Conservation (phyloP, 2,888 invertebrate genomes). For the Drosophila seclusa region DNA sequence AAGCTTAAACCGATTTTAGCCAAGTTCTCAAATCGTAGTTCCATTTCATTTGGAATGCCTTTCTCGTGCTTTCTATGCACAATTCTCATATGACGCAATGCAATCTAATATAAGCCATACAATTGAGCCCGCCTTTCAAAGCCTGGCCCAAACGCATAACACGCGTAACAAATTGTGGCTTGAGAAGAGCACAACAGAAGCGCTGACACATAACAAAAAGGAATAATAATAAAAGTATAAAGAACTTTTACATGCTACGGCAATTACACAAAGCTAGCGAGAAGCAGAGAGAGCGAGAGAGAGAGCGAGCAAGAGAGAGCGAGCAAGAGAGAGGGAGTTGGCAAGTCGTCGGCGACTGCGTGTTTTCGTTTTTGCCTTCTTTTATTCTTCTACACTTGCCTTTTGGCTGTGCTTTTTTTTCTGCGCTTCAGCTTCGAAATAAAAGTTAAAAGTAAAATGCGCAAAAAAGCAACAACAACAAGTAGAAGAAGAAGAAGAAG, state of each 20-base stretch:
- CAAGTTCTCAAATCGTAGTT: background rate
- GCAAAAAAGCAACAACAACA: conserved; percentile 55
- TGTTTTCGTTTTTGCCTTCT: conserved; percentile 34
- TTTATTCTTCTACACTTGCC: conserved; percentile 55
- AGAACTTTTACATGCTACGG: conserved; percentile 52
- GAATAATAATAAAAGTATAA: background rate
- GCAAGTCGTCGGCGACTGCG: conserved; percentile 63
- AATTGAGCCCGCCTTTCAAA: conserved; percentile 15
- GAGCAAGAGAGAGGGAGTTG: background rate
- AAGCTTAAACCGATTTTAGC: background rate
- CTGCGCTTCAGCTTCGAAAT: conserved; percentile 39
- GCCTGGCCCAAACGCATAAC: conserved; percentile 26
- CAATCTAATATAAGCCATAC: conserved; percentile 4
- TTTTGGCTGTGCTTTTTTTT: conserved; percentile 28
- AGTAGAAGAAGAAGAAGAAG: conserved; percentile 14
- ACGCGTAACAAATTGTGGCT: conserved; percentile 57
- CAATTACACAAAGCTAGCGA: conserved; percentile 33
- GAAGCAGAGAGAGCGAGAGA: background rate
- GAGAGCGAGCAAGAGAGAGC: background rate
- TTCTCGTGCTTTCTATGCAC: conserved; percentile 5
- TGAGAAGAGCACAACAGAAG: conserved; percentile 48
- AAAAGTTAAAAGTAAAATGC: conserved; percentile 55
- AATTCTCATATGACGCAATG: conserved; percentile 30
- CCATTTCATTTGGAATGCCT: background rate
- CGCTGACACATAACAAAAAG: conserved; percentile 57